Evolutionary conservation across 2,797 vertebrate species (phyloP).

Genomic region (Cephalopachus bancanus): DNA sequence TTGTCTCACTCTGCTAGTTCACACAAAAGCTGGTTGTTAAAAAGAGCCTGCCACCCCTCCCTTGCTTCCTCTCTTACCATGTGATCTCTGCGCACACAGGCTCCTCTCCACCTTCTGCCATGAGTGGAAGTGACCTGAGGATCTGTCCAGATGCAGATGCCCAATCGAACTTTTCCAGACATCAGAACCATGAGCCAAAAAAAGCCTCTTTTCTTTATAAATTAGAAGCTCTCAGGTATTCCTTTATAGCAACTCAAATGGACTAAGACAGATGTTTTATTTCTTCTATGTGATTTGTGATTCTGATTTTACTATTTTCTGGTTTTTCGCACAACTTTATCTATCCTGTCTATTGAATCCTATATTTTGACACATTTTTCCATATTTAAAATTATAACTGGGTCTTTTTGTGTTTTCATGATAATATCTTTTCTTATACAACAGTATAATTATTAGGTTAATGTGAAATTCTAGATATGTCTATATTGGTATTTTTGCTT

Average conservation of each 20-base stretch:
- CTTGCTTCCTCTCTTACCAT: background rate
- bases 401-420: background rate
- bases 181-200: background rate
- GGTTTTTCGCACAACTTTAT: background rate
- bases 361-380: background rate
- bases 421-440: background rate
- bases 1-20: background rate
- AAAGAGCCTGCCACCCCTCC: background rate
- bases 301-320: background rate
- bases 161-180: background rate
- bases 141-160: background rate
- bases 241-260: background rate
- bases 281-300: background rate
- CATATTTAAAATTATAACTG: background rate
- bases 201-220: background rate
- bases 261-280: background rate
- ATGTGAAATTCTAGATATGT: background rate
- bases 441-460: background rate
- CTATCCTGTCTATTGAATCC: background rate
- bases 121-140: background rate
- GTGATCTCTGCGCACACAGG: background rate
- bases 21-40: background rate
- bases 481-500: background rate
- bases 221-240: background rate
- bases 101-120: background rate